Base-by-base conservation (phyloP, 2,113 vertebrate genomes). In the Cinclus cinclus region DNA sequence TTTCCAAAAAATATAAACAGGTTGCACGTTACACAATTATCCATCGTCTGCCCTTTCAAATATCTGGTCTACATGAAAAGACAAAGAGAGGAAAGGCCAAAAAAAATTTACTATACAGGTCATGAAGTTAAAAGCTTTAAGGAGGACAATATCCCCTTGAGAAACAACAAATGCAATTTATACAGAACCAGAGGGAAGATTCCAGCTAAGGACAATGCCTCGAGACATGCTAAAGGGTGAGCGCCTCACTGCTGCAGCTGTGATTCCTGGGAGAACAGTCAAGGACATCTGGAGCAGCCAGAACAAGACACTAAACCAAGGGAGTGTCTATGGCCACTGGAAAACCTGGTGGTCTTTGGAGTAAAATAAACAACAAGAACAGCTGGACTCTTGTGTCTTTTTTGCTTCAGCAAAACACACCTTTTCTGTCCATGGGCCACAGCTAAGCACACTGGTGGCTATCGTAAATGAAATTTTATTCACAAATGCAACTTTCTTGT, bases 11-110 rank as follows among this genome's bases (percentile, higher is more conserved):
- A 97, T 95, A 95, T 94, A 94, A 97, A 95, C 95, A 92, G 94
- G 94, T 95, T 92, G 90, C 94, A 97, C 95, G 30, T 96, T 81
- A 96, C 98, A 97, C 97, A 94, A 96, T 98, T 94, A 98, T 98
- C 98, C 97, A 98, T 98, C 95, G 96, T 97, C 97, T 97, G 97
- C 97, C 97, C 98, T 98, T 98, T 98, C 97, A 98, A 98, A 98
- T 98, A 98, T 97, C 97, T 98, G 97, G 95, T 98, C 98, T 98
- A 98, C 97, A 87, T 96, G 97, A 94, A 97, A 97, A 98, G 96
- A 98, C 97, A 80, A 95, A 96, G 94, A 98, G 94, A 97, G 97
- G 97, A 97, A 97, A 98, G 97, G 98, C 98, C 97, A 96, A 98
- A 97, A 96, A 94, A 96, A 93, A 96, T 90, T 64, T 94, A 97